Conservation (phyloP, 2,888 invertebrate genomes). For the Maniola hyperantus region DNA sequence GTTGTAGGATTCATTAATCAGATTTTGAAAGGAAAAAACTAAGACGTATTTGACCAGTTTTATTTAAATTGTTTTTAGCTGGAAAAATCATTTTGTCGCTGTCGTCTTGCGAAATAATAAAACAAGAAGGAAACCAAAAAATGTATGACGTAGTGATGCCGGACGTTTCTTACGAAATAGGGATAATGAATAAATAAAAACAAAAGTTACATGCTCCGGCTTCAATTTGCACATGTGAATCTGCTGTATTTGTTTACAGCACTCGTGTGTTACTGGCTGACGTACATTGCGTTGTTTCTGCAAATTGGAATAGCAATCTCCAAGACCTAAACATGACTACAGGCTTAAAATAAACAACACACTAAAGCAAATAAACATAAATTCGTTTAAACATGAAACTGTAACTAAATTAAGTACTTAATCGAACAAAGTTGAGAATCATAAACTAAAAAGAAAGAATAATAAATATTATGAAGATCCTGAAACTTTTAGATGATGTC, state of each 20-base stretch:
- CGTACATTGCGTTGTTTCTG: slow-evolving; percentile 61
- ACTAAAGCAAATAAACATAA: not conserved
- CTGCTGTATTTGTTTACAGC: slow-evolving; percentile 52
- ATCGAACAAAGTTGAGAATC: no score
- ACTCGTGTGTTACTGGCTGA: slow-evolving; percentile 50
- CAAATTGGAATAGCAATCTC: slow-evolving; percentile 34
- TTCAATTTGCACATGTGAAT: slow-evolving; percentile 59
- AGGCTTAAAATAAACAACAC: slow-evolving; percentile 7
- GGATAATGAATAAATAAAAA: slow-evolving; percentile 32
- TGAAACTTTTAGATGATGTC: no score
- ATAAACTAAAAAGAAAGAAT: not conserved
- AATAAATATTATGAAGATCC: no score
- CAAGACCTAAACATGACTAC: slow-evolving; percentile 17
- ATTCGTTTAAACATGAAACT: not conserved
- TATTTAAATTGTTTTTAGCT: no score
- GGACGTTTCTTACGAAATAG: not conserved
- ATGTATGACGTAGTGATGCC: no score
- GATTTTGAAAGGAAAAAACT: no score
- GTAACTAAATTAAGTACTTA: no score
- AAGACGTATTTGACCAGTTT: no score
- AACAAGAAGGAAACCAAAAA: no score
- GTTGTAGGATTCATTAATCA: no score
- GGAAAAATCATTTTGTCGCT: no score
- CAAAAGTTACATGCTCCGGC: slow-evolving; percentile 52
- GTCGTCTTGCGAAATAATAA: no score